Evolutionary conservation across 2,113 vertebrate genomes (phyloP).

Genomic region (Lota lota): DNA sequence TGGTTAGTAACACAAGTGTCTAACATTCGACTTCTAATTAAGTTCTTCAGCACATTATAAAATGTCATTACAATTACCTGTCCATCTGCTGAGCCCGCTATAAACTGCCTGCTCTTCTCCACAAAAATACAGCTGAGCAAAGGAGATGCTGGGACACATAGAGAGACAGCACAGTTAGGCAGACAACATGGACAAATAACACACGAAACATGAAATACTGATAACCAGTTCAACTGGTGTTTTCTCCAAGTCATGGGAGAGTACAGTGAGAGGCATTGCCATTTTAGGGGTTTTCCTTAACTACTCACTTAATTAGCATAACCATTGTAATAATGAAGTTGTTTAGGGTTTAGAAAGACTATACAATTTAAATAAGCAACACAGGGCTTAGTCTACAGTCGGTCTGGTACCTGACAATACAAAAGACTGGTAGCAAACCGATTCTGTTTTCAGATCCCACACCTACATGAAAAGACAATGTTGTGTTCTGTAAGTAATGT

Average conservation of each 20-base stretch:
- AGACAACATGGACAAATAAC: neutral
- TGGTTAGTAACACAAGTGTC: neutral
- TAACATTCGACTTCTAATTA: no score
- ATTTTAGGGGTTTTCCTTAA: no score
- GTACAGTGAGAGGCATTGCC: no score
- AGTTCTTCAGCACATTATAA: neutral
- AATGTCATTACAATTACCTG: constrained; percentile 68
- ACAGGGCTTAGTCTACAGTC: no score
- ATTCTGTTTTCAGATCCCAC: constrained; percentile 74
- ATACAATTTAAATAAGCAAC: no score
- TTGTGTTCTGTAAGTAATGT: neutral
- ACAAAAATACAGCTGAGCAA: constrained; percentile 76
- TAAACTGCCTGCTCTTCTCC: constrained; percentile 70
- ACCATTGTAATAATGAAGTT: no score
- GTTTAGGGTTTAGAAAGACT: no score
- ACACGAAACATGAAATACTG: neutral
- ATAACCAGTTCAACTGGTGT: neutral
- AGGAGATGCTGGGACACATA: constrained; percentile 69
- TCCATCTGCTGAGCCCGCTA: constrained; percentile 80
- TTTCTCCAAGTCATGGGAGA: no score
- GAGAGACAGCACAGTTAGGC: neutral
- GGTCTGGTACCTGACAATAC: constrained; percentile 78
- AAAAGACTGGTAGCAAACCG: constrained; percentile 76
- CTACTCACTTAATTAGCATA: no score
- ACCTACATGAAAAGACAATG: constrained; percentile 66